Base-by-base conservation (phyloP, 2,888 invertebrate genomes). In the Melanostoma scalare region DNA sequence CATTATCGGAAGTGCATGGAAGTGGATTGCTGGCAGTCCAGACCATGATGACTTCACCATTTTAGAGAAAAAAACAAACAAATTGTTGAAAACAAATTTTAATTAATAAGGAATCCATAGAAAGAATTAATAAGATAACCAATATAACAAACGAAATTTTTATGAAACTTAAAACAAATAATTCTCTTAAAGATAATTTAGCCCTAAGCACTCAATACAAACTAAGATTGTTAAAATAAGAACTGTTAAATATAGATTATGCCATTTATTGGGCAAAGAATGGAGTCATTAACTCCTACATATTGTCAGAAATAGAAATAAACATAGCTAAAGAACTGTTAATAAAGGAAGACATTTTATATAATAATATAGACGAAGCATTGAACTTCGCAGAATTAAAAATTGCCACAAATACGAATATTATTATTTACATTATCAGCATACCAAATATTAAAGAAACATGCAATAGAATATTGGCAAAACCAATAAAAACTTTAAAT, bases 91-190 rank as follows among this genome's bases (percentile, higher is more conserved):
- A 60, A 30, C 68, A 78, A 53, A 52, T 78, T 44, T 52, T 78
- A 36, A 56, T 77, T 1, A 77, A 74, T 9, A 55, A 74, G 77
- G 48, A 74, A 50, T 56, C 36, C n/a, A 53, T 52, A 20, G 42
- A 73, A 9, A 74, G 55, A 71, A 63, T 78, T 35, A 71, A 65
- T 6, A 40, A 78, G 40, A 20, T 79, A 31, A 67, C 44, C n/a
- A 63, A 74, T 38, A 53, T 63, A 20, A 65, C 63, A 35, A 85
- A 84, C n/a, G 31, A 53, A 46, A 56, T 69, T 30, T 33, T 67
- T 40, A 60, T 36, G 53, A 20, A 20, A 33, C n/a, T 35, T 10
- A 56, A 73, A 67, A 52, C 50, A 38, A 53, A 52, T n/a, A 46
- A 10, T 3, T 10, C 3, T 10, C 4, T 20, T 20, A 20, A n/a